These are phyloP conservation scores for Dinocampus coccinellae DNA, from an alignment of 2,888 invertebrate species.

Conservation along the genomic window DNA sequence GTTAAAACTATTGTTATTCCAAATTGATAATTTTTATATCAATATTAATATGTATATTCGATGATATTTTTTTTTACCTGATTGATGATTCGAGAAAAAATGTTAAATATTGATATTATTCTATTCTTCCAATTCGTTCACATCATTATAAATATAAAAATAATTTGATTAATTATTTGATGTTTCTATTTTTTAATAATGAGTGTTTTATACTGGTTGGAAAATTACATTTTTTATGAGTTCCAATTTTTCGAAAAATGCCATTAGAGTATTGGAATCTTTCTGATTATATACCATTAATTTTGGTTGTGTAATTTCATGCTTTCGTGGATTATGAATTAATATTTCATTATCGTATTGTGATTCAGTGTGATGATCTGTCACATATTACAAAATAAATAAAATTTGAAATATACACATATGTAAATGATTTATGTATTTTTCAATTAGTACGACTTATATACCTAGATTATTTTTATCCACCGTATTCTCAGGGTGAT, in stretches of 20 bases:
- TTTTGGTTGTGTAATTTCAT: slow-evolving; percentile 54
- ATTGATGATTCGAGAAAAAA: no score
- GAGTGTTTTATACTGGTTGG: slow-evolving; percentile 35
- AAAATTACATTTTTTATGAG: slow-evolving; percentile 53
- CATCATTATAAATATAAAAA: slow-evolving; percentile 34
- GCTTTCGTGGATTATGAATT: slow-evolving; percentile 54
- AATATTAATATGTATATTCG: no score
- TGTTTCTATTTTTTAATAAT: slow-evolving; percentile 20
- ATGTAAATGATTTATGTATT: no score
- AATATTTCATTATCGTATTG: slow-evolving; percentile 39
- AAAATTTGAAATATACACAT: not conserved
- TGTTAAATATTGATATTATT: not conserved
- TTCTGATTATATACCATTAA: slow-evolving; percentile 46
- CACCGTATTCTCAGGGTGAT: slow-evolving; percentile 29
- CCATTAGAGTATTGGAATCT: slow-evolving; percentile 43
- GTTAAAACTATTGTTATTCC: not conserved
- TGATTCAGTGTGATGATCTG: slow-evolving; percentile 22
- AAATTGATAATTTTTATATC: no score
- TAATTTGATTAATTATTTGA: slow-evolving; percentile 29
- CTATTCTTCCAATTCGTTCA: not conserved
- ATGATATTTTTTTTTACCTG: no score
- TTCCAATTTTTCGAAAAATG: slow-evolving; percentile 51
- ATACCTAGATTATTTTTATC: slow-evolving; percentile 43
- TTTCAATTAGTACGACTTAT: slow-evolving; percentile 3
- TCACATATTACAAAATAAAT: no score